Percentiles rank a stretch among this genome's conserved stretches.
phyloP scores from a whole-genome alignment of 2,797 vertebrate species.

The Myotis vivesi region DNA sequence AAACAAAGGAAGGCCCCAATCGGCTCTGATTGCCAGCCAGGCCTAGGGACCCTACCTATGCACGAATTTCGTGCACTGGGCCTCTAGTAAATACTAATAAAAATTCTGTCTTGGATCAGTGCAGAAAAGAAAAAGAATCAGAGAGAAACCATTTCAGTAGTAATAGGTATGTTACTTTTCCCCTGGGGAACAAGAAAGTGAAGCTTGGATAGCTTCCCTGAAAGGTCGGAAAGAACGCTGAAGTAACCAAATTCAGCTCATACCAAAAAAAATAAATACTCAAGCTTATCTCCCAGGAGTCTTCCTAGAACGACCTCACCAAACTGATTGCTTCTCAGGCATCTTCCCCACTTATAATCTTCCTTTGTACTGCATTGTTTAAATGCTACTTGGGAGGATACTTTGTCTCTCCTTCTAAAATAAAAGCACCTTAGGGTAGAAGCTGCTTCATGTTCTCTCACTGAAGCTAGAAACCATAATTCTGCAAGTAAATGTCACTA shows the following conservation, averaged over 20 bases:
- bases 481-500: constrained; percentile 33
- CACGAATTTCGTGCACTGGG: too few relatives aligned
- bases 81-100: neutral
- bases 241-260: constrained; percentile 39
- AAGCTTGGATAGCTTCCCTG: neutral
- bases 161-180: constrained; percentile 7
- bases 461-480: constrained; percentile 17
- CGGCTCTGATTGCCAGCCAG: too few relatives aligned
- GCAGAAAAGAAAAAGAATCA: constrained; percentile 25
- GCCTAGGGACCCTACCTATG: too few relatives aligned
- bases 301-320: constrained; percentile 20
- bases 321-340: neutral
- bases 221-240: neutral
- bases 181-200: constrained; percentile 1
- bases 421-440: constrained; percentile 16
- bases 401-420: constrained; percentile 32
- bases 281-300: constrained; percentile 13
- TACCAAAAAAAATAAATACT: constrained; percentile 29
- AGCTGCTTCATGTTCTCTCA: neutral
- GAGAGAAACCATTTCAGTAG: neutral
- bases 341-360: neutral
- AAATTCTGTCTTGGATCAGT: neutral
- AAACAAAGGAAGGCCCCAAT: too few relatives aligned
- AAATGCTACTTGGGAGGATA: constrained; percentile 26
- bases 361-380: neutral